Base-by-base conservation (phyloP, 2,888 invertebrate species). In the Microplitis deprimator region DNA sequence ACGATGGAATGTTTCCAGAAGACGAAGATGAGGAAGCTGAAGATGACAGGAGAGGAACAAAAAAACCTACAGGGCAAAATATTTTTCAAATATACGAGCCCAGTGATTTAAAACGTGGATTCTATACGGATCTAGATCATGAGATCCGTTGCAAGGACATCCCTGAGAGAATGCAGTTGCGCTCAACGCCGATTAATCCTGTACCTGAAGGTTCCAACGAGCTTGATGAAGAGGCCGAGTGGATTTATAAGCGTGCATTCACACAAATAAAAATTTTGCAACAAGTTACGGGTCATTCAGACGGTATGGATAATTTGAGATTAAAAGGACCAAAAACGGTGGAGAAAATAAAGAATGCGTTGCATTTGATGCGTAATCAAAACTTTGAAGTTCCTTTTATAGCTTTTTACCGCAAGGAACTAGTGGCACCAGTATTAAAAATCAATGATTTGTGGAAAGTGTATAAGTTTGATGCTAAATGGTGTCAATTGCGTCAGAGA, bases 371-470 rank as follows among this genome's bases (percentile, higher is more conserved):
- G 94, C 91, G 98, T 62, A 98, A 98, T 89, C 97, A 98, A 86
- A 95, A 96, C 69, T 92, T 98, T 82, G 99, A 99, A 91, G 98
- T 99, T 62, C 99, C 99, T 0, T 99, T 99, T 90, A 99, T 99
- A 84, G 97, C 98, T 0, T 98, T 98, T 90, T 99, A 99, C 89
- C 93, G 99, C 38, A 99, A 99, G 90, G 99, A 99, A 90, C 98
- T 98, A 85, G 97, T 99, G 0, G 95, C 96, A 85, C 97, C 98
- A 0, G 98, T 98, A 85, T 91, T 99, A 29, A 96, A 94, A 83
- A 97, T 98, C 73, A 97, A 97, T 85, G 99, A 99, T 87, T 91
- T 99, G 50, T 99, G 99, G 99, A 97, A 96, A 88, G 96, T 99
- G 16, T 99, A 97, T 91, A 95, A 96, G 86, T 97, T 93, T 89